Evolutionary conservation across 1,140 invertebrate genomes (phyloP).

Genomic region (Eumaeus atala): DNA sequence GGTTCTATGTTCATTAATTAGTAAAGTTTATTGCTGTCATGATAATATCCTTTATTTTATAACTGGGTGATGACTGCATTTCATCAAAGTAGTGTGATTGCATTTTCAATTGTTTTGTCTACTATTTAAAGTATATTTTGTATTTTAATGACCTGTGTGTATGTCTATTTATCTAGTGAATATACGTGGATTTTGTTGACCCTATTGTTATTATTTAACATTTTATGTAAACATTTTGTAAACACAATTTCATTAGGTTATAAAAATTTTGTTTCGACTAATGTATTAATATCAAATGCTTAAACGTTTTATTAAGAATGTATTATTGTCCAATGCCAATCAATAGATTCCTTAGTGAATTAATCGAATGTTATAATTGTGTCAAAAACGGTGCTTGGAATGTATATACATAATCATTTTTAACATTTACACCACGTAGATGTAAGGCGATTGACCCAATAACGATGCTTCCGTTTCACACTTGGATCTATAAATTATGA

Average conservation of each 20-base stretch:
- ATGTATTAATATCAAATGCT: constrained; percentile 11
- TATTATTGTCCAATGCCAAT: background rate
- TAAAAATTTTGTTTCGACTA: constrained; percentile 3
- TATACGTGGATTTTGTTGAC: constrained; percentile 57
- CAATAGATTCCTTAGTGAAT: background rate
- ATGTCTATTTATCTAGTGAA: constrained; percentile 35
- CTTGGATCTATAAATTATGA: background rate
- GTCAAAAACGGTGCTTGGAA: constrained; percentile 65
- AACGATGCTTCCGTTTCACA: constrained; percentile 1
- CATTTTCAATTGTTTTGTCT: constrained; percentile 31
- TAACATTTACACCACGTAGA: constrained; percentile 23
- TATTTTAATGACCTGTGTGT: background rate
- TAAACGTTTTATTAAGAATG: background rate
- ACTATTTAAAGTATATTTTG: constrained; percentile 8
- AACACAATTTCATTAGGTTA: constrained; percentile 10
- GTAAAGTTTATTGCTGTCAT: constrained; percentile 12
- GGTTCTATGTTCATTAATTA: no score
- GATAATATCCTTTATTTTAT: constrained; percentile 7
- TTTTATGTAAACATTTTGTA: constrained; percentile 21
- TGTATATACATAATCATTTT: constrained; percentile 40
- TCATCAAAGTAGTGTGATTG: constrained; percentile 32
- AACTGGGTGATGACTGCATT: constrained; percentile 35
- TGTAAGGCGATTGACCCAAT: constrained; percentile 19
- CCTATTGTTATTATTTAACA: constrained; percentile 56
- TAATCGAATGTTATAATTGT: constrained; percentile 25